Conservation (phyloP, 2,113 vertebrate species). For the Crotalus helleri region DNA sequence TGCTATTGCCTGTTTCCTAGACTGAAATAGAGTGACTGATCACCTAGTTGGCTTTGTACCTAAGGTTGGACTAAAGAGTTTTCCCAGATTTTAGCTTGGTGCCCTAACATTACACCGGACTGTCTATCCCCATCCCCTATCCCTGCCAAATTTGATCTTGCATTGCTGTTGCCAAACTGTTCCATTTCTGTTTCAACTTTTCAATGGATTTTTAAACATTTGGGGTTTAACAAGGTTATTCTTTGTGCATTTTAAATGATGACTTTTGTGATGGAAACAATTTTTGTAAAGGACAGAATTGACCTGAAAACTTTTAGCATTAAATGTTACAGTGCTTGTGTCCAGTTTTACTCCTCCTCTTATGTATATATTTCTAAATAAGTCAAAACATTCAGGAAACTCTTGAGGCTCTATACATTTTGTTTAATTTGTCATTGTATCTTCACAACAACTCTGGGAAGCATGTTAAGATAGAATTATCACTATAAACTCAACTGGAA, state of each 20-base stretch:
- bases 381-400: no score
- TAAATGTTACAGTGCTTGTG: no score
- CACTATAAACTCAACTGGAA: no score
- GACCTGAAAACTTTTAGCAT: no score
- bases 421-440: no score
- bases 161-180: not conserved
- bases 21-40: not conserved
- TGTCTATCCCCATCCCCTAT: no score
- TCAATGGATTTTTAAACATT: not conserved
- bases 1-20: not conserved
- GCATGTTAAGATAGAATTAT: no score
- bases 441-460: no score
- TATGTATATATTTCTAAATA: no score
- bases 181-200: not conserved
- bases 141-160: not conserved
- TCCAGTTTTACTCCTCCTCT: no score
- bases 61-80: not conserved
- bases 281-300: not conserved
- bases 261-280: not conserved
- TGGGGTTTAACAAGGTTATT: not conserved
- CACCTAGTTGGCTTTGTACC: not conserved
- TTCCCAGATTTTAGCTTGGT: not conserved
- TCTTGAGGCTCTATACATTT: no score
- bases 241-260: not conserved
- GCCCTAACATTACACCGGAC: no score